Evolutionary conservation across 1,140 invertebrate genomes (phyloP), one percentile per base, ranked within the genome.

Genomic region (Sycobia sp.): DNA sequence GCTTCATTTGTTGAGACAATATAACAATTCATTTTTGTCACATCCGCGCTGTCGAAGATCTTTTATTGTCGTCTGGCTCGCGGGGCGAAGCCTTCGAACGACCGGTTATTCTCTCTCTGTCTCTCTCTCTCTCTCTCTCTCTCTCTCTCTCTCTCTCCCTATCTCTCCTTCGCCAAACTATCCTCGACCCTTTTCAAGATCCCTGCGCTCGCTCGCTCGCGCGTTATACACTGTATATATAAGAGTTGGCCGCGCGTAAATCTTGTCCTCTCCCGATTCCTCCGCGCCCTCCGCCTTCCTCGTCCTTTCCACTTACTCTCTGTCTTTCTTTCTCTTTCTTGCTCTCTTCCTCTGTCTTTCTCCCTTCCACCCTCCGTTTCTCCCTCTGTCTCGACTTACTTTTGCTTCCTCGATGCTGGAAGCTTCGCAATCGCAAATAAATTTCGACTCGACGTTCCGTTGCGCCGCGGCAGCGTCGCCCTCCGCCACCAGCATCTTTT

Each of bases 21-120:
- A 78, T 75, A 79, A 78, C 77, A 77, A 78, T 79, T 78, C 76
- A 77, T 77, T 78, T 78, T 76, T 76, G 74, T 76, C 76, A 74
- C 77, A 76, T 78, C 65, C 69, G 67, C 69, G 66, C 69, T 71
- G 74, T 75, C 75, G 73, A 72, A 73, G 51, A 68, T 61, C 69
- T 75, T 76, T 76, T 77, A 75, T 76, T 74, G 72, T 69, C 59
- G 68, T 68, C 61, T 53, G 64, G 67, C 18, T n/a, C 47, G 25
- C 13, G 29, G 25, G 36, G 27, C 47, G 39, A 23, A 22, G 50
- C 41, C 43, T 46, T 38, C 47, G 44, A 13, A n/a, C 41, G 61
- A 63, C 54, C 61, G 61, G 61, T 63, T n/a, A n/a, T n/a, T n/a
- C n/a, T n/a, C n/a, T 63, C 53, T 55, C 59, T 14, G n/a, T 11